Evolutionary conservation across 1,140 invertebrate genomes (phyloP).

Genomic region (Temnothorax curvispinosus): DNA sequence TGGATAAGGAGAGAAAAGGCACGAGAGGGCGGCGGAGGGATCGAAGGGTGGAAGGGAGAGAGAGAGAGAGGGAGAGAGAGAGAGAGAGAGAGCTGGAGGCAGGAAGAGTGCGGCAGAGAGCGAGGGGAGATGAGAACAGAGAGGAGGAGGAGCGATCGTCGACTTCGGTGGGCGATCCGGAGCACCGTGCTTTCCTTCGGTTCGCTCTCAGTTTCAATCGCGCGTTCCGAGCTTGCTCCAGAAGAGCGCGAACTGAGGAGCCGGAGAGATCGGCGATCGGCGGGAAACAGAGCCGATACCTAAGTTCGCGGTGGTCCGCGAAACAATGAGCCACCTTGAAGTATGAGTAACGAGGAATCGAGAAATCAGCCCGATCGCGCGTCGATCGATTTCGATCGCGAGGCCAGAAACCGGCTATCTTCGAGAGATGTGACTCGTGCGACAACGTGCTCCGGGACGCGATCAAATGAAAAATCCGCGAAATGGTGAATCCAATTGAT

Average conservation of each 20-base stretch:
- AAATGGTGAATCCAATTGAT: background rate
- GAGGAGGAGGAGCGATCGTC: slow-evolving; percentile 63
- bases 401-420: background rate
- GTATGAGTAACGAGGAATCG: background rate
- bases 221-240: slow-evolving; percentile 66
- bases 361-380: background rate
- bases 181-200: slow-evolving; percentile 48
- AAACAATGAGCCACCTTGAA: background rate
- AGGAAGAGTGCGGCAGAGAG: background rate
- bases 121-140: slow-evolving; percentile 28
- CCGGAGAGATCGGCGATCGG: slow-evolving; percentile 13
- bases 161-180: slow-evolving; percentile 63
- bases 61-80: too few species aligned
- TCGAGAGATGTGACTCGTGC: background rate
- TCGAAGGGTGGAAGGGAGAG: background rate
- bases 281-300: background rate
- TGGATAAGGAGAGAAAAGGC: slow-evolving; percentile 18
- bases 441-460: background rate
- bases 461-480: background rate
- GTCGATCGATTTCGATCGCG: slow-evolving; percentile 1
- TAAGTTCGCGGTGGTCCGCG: background rate
- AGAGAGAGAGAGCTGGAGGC: background rate
- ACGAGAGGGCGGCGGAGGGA: slow-evolving; percentile 2
- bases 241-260: slow-evolving; percentile 17
- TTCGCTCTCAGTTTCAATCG: slow-evolving; percentile 74